Evolutionary conservation across 2,888 invertebrate species (phyloP), one percentile per base, ranked within the genome.

Genomic region (Parnassius apollo): DNA sequence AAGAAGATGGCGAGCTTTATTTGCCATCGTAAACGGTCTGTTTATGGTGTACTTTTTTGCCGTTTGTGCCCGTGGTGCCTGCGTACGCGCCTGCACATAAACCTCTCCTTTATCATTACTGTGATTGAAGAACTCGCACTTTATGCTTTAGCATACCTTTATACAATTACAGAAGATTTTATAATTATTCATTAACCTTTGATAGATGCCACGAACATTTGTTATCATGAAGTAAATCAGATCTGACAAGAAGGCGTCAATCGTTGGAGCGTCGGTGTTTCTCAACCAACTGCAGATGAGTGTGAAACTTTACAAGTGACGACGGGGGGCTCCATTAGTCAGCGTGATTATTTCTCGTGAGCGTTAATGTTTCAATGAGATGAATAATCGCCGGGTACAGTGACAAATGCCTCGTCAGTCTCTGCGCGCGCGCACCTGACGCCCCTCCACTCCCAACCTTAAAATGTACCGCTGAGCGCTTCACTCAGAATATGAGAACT

Each of bases 261-360:
- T 75, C 71, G 68, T 67, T 69, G 51, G 62, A 60, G 66, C 54
- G 67, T 65, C 62, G 72, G 73, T 72, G 74, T 70, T 49, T 78
- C 75, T 75, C 58, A 65, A 61, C 57, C 64, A 64, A 66, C 57
- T 60, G 57, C 61, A 56, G 64, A 65, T 70, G 71, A 81, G 82
- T 83, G 83, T 88, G 87, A 88, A 88, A 87, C 88, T 88, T 84
- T 84, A 85, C 87, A 84, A 81, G 87, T 89, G 89, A 78, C 91
- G 90, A 90, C 90, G 90, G 91, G 90, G 90, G 91, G 88, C 78
- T 86, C 88, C 91, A 91, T 91, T 91, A 91, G 91, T 91, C 86
- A 88, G 82, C 80, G 82, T 91, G 91, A 91, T 91, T 91, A 91
- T 89, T 88, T 91, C 85, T 83, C 83, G 75, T 79, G 78, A 81